Conservation (phyloP, 2,888 invertebrate species). For the Epistrophe eligans region DNA sequence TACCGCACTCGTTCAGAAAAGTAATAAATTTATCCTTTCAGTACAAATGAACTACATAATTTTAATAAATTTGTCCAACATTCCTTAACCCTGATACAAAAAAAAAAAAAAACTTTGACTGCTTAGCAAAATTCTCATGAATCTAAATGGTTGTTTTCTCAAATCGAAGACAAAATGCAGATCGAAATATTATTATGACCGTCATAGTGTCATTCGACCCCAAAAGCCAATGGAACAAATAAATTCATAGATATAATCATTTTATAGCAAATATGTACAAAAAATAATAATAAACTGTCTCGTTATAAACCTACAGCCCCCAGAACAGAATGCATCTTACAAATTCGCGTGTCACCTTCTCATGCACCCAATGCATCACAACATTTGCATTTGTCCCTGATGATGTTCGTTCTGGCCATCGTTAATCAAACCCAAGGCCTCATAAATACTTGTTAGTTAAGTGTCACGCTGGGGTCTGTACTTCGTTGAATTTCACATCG, state of each 20-base stretch:
- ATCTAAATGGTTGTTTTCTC: conserved; percentile 11
- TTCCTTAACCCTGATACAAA: background rate
- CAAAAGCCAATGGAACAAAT: conserved; percentile 46
- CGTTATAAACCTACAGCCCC: conserved; percentile 43
- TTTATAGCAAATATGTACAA: background rate
- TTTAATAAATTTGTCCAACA: background rate
- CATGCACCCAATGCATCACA: conserved; percentile 69
- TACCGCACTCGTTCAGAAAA: background rate
- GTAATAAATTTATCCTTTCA: background rate
- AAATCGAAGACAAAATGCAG: conserved; percentile 49
- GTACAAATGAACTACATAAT: no score
- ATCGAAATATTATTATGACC: conserved; percentile 11
- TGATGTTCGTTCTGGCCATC: conserved; percentile 54
- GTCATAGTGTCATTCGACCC: conserved; percentile 4
- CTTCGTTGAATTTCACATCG: conserved; percentile 56
- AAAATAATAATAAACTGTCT: background rate
- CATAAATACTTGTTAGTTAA: conserved; percentile 75
- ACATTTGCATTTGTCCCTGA: conserved; percentile 71
- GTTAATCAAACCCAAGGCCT: conserved; percentile 72
- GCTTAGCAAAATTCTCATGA: conserved; percentile 35
- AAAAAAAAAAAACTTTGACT: background rate
- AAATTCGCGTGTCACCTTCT: conserved; percentile 74
- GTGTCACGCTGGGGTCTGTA: conserved; percentile 65
- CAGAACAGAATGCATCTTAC: conserved; percentile 42
- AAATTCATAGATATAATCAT: conserved; percentile 60